Conservation (phyloP, 1,140 invertebrate genomes). For the Hestina assimilis region DNA sequence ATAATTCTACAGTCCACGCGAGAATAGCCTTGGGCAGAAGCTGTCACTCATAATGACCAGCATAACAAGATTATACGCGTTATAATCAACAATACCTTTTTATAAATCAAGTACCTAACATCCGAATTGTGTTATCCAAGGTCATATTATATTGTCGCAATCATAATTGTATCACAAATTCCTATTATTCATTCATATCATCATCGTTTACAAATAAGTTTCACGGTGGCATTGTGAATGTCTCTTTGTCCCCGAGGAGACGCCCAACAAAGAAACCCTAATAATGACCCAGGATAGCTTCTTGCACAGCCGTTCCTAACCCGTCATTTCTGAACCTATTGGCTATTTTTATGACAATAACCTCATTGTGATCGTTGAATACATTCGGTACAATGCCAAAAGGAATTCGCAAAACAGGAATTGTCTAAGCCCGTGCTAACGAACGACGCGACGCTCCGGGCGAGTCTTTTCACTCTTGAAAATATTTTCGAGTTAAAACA, state of each 20-base stretch:
- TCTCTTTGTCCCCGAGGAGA: conserved; percentile 65
- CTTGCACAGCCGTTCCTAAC: conserved; percentile 60
- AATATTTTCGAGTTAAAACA: conserved; percentile 12
- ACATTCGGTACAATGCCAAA: conserved; percentile 51
- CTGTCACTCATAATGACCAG: not conserved
- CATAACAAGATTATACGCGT: not conserved
- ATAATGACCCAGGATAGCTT: conserved; percentile 52
- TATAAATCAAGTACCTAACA: conserved; percentile 50
- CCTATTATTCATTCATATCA: conserved; percentile 68
- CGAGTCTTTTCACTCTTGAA: conserved; percentile 1
- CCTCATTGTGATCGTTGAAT: conserved; percentile 55
- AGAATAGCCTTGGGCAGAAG: no score
- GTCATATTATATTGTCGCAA: conserved; percentile 40
- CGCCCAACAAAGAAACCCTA: conserved; percentile 57
- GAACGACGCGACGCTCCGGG: conserved; percentile 32
- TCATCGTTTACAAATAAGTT: conserved; percentile 71
- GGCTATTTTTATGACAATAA: conserved; percentile 75
- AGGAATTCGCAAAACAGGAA: conserved; percentile 69
- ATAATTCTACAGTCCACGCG: no score
- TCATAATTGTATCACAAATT: conserved; percentile 11
- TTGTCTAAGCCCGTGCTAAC: conserved; percentile 61
- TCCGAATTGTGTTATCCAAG: conserved; percentile 63
- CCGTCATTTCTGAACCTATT: conserved; percentile 74
- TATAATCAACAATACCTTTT: conserved; percentile 7
- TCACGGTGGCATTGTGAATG: conserved; percentile 62